A percentile compares a stretch with the other conserved stretches of the same genome.
Evolutionary conservation across 1,140 invertebrate species (phyloP).

Genomic region (Heliconius melpomene): DNA sequence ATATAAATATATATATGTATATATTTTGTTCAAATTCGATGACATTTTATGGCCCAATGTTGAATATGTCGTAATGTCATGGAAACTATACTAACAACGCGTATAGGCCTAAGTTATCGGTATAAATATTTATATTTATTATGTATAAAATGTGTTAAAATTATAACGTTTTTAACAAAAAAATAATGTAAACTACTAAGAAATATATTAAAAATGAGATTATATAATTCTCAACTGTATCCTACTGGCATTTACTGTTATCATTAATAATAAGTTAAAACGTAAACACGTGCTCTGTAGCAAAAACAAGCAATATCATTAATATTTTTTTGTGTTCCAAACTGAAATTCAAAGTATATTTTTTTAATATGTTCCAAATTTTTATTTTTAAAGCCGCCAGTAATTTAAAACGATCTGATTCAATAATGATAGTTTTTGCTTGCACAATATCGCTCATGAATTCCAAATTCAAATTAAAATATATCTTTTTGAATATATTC

Average conservation of each 20-base stretch:
- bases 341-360: neutral
- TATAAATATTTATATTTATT: slow-evolving; percentile 38
- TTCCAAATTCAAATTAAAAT: neutral
- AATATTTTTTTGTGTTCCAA: neutral
- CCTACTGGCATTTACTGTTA: slow-evolving; percentile 8
- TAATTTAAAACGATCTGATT: neutral
- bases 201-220: slow-evolving; percentile 34
- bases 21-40: slow-evolving; percentile 47
- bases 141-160: slow-evolving; percentile 39
- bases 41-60: slow-evolving; percentile 37
- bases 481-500: neutral
- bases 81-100: slow-evolving; percentile 39
- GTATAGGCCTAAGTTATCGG: slow-evolving; percentile 40
- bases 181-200: slow-evolving; percentile 23
- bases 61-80: slow-evolving; percentile 32
- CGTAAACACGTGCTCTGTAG: neutral
- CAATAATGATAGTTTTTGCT: neutral
- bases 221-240: slow-evolving; percentile 22
- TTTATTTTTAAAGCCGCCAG: neutral
- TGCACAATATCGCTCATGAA: neutral
- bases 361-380: neutral
- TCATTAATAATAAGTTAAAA: neutral
- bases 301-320: neutral
- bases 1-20: slow-evolving; percentile 33
- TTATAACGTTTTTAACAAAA: slow-evolving; percentile 35